Conservation (phyloP, 2,888 invertebrate species). For the Acanthoscelides obtectus region DNA sequence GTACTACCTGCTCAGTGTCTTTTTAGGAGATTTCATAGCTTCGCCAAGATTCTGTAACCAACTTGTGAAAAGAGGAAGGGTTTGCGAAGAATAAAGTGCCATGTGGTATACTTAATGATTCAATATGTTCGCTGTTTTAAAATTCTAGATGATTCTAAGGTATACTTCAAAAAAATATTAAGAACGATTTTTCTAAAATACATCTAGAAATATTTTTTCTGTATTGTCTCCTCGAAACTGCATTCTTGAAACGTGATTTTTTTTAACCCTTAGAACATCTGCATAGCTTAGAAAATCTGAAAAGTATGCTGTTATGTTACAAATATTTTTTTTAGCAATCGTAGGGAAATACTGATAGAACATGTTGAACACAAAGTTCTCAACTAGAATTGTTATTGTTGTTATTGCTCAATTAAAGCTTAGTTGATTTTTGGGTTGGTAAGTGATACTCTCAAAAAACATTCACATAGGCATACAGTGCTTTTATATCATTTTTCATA, state of each 20-base stretch:
- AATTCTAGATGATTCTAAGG: no score
- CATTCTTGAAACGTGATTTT: no score
- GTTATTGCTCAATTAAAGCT: background rate
- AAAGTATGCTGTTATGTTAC: no score
- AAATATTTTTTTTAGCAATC: no score
- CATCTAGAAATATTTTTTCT: no score
- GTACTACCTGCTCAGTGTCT: constrained; percentile 79
- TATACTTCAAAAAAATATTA: no score
- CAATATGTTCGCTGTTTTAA: background rate
- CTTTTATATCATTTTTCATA: no score
- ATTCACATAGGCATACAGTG: background rate
- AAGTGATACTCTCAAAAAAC: background rate
- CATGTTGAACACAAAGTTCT: background rate
- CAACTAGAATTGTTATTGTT: background rate
- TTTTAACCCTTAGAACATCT: no score
- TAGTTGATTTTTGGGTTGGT: background rate
- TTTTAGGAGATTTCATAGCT: constrained; percentile 79
- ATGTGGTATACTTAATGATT: background rate
- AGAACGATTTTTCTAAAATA: no score
- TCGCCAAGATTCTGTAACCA: constrained; percentile 77
- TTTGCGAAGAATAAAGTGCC: constrained; percentile 21
- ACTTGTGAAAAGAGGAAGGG: constrained; percentile 64
- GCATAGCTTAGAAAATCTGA: no score
- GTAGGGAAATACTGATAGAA: no score
- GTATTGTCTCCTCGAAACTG: no score